A percentile compares a stretch with the other conserved stretches of the same genome.
These are phyloP conservation scores for Pseudomyrmex cubaensis DNA, from an alignment of 1,140 invertebrate species.

Conservation along the genomic window DNA sequence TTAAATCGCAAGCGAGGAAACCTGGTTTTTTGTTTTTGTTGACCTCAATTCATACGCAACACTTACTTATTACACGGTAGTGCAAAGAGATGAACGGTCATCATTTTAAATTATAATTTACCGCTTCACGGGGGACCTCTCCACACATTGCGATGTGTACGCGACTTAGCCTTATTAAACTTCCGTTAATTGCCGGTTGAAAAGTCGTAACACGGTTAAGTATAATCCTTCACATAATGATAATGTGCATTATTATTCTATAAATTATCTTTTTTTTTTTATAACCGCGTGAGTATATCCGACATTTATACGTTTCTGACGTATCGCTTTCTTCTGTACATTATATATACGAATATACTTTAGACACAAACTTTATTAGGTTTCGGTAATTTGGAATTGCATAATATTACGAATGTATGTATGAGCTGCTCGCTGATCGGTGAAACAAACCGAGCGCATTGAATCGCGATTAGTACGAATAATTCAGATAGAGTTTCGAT, in stretches of 20 bases:
- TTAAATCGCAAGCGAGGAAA: slow-evolving; percentile 4
- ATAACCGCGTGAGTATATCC: not conserved
- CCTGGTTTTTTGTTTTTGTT: not conserved
- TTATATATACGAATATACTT: slow-evolving; percentile 7
- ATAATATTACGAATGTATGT: slow-evolving; percentile 42
- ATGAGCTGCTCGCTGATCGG: not conserved
- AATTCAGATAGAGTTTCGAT: slow-evolving; percentile 52
- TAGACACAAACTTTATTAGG: slow-evolving; percentile 28
- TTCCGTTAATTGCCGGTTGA: not conserved
- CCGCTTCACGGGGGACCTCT: not conserved
- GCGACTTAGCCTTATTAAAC: slow-evolving; percentile 22
- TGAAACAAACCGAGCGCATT: slow-evolving; percentile 51
- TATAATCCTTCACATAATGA: not conserved
- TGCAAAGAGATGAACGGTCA: not conserved
- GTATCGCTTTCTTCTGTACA: not conserved
- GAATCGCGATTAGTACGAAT: slow-evolving; percentile 45
- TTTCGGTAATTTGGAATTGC: slow-evolving; percentile 35
- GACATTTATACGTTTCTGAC: not conserved
- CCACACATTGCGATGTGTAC: not conserved
- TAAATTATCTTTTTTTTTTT: no score
- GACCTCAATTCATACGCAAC: slow-evolving; percentile 9
- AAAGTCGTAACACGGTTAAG: not conserved
- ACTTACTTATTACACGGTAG: not conserved
- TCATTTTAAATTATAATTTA: slow-evolving; percentile 42
- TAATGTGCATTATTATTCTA: not conserved